A percentile compares a stretch with the other conserved stretches of the same genome.
Conservation (phyloP, 30 jellyfish, hydroid and myxozoan genomes). For the Cassiopea xamachana region DNA sequence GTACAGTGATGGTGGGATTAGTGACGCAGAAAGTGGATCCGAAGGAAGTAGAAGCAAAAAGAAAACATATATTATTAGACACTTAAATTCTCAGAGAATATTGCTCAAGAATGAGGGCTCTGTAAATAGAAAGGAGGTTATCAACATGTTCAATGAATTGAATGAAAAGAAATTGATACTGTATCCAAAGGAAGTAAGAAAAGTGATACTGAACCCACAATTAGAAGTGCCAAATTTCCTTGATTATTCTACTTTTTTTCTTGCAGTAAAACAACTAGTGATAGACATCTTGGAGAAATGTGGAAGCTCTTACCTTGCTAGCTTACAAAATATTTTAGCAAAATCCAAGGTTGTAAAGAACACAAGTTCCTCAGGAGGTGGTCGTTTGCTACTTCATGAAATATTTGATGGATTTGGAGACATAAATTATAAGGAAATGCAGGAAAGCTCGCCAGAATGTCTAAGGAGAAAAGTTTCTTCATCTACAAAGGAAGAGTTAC, state of each 20-base stretch:
- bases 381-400: too few relatives aligned
- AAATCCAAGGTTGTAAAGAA: not conserved
- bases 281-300: not conserved
- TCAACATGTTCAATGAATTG: not conserved
- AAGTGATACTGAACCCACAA: not conserved
- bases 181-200: not conserved
- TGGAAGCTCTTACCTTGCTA: not conserved
- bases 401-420: too few relatives aligned
- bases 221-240: not conserved
- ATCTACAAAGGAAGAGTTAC: too few relatives aligned
- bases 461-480: too few relatives aligned
- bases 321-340: not conserved
- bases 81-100: not conserved
- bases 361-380: not conserved
- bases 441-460: too few relatives aligned
- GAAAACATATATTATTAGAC: not conserved
- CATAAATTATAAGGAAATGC: too few relatives aligned
- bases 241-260: not conserved
- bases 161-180: not conserved
- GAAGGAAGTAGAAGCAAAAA: not conserved
- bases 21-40: not conserved
- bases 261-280: not conserved
- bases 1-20: not conserved
- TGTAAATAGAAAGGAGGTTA: not conserved
- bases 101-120: not conserved